Base-by-base conservation (phyloP, 2,888 invertebrate species). In the Protonemura montana region DNA sequence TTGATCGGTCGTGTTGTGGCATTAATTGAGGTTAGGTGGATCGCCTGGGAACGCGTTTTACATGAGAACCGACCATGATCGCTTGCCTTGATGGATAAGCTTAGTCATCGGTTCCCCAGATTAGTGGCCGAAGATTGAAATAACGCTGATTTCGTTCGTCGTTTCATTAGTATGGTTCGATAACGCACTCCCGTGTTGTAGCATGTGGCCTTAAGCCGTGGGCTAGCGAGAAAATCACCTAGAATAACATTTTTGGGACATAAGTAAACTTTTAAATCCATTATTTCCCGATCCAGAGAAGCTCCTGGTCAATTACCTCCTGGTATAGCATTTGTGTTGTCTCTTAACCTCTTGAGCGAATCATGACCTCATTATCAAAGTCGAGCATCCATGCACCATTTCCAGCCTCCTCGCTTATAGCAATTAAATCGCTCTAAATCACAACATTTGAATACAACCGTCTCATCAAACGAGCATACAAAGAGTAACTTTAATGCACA, bases 1-100 rank as follows among this genome's bases (percentile, higher is more conserved):
- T 78, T 82, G 35, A 82, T 82, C 30, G 82, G 2, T 35, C 82
- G 82, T 82, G 82, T 82, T 30, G 29, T 29, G 82, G 82, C 82
- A 82, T 82, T 82, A 82, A 82, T 82, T 82, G 82, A 82, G 82
- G 82, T 82, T 82, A 28, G 26, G 29, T 82, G 29, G 13, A 27
- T 29, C 30, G 82, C 35, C 29, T 82, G 82, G 82, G 82, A 82
- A 82, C 26, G 29, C 82, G 29, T 16, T 82, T 82, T 29, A 82
- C 82, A 82, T 82, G 30, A 30, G 26, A 26, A 81, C 81, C 76
- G 26, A 76, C 35, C 35, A 35, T 10, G 35, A 35, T 10, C 35
- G 35, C 35, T 59, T 2, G 59, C 16, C 21, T 59, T 59, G 59
- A 59, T 21, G 59, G 59, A 59, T 21, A 21, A 21, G 59, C 59